These are phyloP conservation scores for Melopsittacus undulatus DNA, from an alignment of 2,797 vertebrate species.

Conservation along the genomic window DNA sequence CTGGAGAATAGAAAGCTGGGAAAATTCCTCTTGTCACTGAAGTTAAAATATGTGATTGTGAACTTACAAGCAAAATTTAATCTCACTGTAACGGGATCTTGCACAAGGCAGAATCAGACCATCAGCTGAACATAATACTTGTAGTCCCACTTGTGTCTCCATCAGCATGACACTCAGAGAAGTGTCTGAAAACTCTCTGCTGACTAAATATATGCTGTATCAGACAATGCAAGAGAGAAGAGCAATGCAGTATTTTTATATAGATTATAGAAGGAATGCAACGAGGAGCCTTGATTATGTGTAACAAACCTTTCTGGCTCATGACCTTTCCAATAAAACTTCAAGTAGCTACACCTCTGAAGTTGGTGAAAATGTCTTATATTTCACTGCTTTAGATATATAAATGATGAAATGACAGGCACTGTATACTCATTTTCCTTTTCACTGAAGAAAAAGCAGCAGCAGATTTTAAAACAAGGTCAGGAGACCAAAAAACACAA, in stretches of 20 bases:
- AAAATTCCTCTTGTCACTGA: not conserved
- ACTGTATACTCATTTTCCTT: not conserved
- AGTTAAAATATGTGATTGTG: not conserved
- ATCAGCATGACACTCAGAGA: not conserved
- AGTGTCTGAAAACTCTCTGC: not conserved
- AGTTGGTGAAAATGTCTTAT: not conserved
- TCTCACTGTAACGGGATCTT: not conserved
- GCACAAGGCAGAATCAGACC: not conserved
- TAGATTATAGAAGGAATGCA: not conserved
- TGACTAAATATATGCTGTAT: not conserved
- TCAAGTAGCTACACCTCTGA: not conserved
- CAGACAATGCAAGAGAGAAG: not conserved
- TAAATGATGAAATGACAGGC: not conserved
- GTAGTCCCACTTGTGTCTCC: not conserved
- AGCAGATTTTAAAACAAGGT: not conserved
- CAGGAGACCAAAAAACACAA: not conserved
- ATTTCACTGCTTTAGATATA: not conserved
- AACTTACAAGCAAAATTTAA: not conserved
- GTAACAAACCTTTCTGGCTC: not conserved
- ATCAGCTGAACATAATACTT: not conserved
- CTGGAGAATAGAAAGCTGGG: not conserved
- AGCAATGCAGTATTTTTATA: not conserved
- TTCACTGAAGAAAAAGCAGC: not conserved
- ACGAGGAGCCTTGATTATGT: not conserved
- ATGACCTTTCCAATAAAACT: not conserved